Evolutionary conservation across 2,797 vertebrate species (phyloP).

Genomic region (Florisuga fusca): DNA sequence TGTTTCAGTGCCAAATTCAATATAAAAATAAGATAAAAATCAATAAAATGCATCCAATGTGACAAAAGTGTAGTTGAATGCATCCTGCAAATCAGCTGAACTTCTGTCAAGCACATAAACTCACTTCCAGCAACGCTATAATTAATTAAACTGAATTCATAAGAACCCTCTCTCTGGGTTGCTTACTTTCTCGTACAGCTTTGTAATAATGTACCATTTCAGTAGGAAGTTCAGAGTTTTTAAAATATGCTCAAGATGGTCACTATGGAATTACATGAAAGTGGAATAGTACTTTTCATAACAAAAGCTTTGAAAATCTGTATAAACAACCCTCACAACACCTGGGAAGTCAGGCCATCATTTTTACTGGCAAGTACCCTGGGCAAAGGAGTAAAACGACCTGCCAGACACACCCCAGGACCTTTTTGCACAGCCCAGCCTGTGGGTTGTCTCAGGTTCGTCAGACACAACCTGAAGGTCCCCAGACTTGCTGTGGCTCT

Average conservation of each 20-base stretch:
- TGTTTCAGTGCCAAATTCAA: constrained; percentile 19
- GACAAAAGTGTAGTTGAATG: background rate
- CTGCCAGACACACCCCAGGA: background rate
- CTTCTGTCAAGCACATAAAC: background rate
- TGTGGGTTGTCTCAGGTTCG: too few species aligned
- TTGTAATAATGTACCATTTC: background rate
- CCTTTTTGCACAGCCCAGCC: background rate
- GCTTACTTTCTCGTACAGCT: background rate
- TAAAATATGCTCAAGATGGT: background rate
- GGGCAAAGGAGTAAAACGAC: background rate
- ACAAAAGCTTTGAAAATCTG: background rate
- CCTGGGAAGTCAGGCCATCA: background rate
- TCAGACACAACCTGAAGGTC: accelerated
- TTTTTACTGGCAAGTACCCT: background rate
- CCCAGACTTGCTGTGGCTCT: background rate
- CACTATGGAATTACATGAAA: background rate
- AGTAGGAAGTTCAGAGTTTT: background rate
- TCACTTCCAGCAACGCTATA: background rate
- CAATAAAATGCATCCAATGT: background rate
- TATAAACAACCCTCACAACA: background rate
- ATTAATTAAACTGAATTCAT: background rate
- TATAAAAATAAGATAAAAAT: constrained; percentile 32
- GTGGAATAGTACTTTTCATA: background rate
- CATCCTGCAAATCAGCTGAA: constrained; percentile 3
- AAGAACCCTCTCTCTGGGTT: background rate